Evolutionary conservation across 2,797 vertebrate genomes (phyloP).

Genomic region (Sebastes baramenuke): DNA sequence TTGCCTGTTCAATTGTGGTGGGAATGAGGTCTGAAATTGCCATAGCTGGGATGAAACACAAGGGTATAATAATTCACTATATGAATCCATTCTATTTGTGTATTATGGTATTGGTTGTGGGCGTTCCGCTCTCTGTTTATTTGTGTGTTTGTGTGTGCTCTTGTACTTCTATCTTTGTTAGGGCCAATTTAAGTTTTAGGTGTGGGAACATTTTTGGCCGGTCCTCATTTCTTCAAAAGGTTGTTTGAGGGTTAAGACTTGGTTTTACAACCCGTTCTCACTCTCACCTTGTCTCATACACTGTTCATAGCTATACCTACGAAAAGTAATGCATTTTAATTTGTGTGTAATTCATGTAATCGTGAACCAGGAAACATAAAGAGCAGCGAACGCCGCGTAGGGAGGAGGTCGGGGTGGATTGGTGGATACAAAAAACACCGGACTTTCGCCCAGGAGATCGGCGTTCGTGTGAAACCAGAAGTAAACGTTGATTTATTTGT

Average conservation of each 20-base stretch:
- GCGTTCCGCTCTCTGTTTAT: conserved; percentile 6
- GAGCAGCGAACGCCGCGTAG: too few relatives aligned
- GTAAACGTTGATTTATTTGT: too few relatives aligned
- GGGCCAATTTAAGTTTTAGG: not conserved
- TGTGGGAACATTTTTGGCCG: not conserved
- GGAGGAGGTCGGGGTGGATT: too few relatives aligned
- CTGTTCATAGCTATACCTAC: not conserved
- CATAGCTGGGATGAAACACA: conserved; percentile 48
- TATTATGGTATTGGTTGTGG: conserved; percentile 3
- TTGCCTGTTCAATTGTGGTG: conserved; percentile 42
- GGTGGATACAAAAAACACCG: too few relatives aligned
- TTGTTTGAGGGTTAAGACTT: not conserved
- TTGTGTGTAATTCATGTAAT: too few relatives aligned
- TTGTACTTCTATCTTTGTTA: not conserved
- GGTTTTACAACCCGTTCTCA: not conserved
- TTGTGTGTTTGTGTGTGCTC: not conserved
- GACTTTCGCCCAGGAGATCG: too few relatives aligned
- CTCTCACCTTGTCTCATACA: not conserved
- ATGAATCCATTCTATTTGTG: conserved; percentile 45
- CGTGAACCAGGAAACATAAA: too few relatives aligned
- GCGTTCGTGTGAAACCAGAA: too few relatives aligned
- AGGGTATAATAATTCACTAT: conserved; percentile 47
- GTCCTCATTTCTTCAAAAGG: not conserved
- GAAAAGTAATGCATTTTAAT: too few relatives aligned
- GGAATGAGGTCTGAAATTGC: conserved; percentile 56